Conservation (phyloP, 2,797 vertebrate genomes). For the Austrolebias charrua region DNA sequence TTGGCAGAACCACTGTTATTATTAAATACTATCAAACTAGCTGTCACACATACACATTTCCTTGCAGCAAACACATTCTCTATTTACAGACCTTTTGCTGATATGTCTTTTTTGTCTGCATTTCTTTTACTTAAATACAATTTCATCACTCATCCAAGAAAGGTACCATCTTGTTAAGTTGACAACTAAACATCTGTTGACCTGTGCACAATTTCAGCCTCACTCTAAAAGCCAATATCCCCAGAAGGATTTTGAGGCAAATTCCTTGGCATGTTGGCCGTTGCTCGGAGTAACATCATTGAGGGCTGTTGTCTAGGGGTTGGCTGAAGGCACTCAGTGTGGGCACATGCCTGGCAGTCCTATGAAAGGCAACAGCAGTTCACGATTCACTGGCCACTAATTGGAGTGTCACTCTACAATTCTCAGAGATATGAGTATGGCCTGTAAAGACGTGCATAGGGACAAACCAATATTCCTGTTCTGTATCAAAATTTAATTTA, state of each 20-base stretch:
- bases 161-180: conserved; percentile 46
- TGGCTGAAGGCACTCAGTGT: conserved; percentile 52
- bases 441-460: conserved; percentile 53
- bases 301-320: conserved; percentile 60
- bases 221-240: conserved; percentile 22
- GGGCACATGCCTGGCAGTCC: conserved; percentile 58
- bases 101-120: conserved; percentile 11
- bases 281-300: conserved; percentile 50
- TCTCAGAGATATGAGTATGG: conserved; percentile 61
- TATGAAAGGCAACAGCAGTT: conserved; percentile 67
- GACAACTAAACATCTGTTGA: conserved; percentile 57
- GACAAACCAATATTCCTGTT: conserved; percentile 42
- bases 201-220: conserved; percentile 52
- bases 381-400: conserved; percentile 80
- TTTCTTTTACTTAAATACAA: conserved; percentile 44
- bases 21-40: conserved; percentile 34
- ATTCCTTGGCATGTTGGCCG: conserved; percentile 58
- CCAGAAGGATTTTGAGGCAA: conserved; percentile 28
- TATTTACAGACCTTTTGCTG: conserved; percentile 30
- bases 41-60: conserved; percentile 33
- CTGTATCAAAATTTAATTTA: conserved; percentile 58
- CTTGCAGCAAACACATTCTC: conserved; percentile 12
- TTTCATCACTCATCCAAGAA: conserved; percentile 51
- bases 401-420: conserved; percentile 75
- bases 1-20: conserved; percentile 18